These are phyloP conservation scores for Antigone vipio DNA, from an alignment of 2,113 vertebrate genomes.

Conservation along the genomic window DNA sequence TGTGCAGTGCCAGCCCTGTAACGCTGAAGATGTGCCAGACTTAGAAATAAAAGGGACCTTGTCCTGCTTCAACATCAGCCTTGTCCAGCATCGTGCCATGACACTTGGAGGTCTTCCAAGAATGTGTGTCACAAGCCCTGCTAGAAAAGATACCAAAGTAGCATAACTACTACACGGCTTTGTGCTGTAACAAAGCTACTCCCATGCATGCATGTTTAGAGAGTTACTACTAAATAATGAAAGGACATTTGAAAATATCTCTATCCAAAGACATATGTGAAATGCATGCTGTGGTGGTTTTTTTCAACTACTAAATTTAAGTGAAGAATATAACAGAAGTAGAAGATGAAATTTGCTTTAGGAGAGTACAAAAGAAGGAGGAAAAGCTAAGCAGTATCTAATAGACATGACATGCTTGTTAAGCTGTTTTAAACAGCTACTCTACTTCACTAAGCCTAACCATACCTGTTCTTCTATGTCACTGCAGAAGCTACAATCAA, in stretches of 20 bases:
- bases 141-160: background rate
- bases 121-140: background rate
- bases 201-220: background rate
- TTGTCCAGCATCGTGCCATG: background rate
- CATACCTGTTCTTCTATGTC: background rate
- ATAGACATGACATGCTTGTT: background rate
- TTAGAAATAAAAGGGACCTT: background rate
- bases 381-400: background rate
- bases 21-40: background rate
- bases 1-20: background rate
- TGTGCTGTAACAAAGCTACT: background rate
- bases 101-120: background rate
- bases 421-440: background rate
- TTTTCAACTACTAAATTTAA: background rate
- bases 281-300: background rate
- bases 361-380: background rate
- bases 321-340: background rate
- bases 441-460: background rate
- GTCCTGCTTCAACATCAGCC: conserved; percentile 2
- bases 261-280: background rate
- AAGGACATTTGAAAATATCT: background rate
- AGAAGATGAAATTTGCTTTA: background rate
- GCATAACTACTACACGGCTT: background rate
- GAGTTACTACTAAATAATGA: background rate
- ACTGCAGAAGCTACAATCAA: background rate